phyloP scores from a whole-genome alignment of 2,888 invertebrate species.

The Phengaris arion region DNA sequence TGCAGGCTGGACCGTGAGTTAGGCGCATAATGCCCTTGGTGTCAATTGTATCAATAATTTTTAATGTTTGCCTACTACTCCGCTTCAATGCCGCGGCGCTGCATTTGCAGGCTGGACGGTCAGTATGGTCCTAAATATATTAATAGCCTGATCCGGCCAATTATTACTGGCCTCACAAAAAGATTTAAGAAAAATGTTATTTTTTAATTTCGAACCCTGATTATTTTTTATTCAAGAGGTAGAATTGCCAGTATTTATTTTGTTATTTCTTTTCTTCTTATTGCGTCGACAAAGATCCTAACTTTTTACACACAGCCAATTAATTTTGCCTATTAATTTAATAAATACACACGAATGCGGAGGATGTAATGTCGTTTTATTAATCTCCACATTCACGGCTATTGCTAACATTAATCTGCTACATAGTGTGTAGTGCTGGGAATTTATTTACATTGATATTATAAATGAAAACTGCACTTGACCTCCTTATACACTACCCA shows the following conservation, averaged over 20 bases:
- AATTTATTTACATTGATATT: constrained; percentile 15
- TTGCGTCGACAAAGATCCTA: background rate
- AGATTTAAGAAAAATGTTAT: background rate
- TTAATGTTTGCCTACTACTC: too few species aligned
- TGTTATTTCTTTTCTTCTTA: background rate
- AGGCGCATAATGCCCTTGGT: too few species aligned
- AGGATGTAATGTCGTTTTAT: constrained; percentile 13
- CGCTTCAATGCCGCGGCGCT: too few species aligned
- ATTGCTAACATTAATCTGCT: constrained; percentile 16
- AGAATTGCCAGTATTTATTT: background rate
- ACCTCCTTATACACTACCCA: background rate
- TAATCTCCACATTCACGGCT: constrained; percentile 16
- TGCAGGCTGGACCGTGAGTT: too few species aligned
- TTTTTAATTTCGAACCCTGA: background rate
- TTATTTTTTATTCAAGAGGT: background rate
- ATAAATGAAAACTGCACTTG: constrained; percentile 15
- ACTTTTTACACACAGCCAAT: background rate
- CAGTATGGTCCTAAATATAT: too few species aligned
- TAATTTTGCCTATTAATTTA: constrained; percentile 14
- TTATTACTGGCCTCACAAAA: too few species aligned
- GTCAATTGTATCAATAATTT: too few species aligned
- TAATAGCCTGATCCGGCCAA: too few species aligned
- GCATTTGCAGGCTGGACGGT: too few species aligned
- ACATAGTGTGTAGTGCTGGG: background rate
- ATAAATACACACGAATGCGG: background rate